Evolutionary conservation across 2,113 vertebrate species (phyloP).

Genomic region (Alces alces): DNA sequence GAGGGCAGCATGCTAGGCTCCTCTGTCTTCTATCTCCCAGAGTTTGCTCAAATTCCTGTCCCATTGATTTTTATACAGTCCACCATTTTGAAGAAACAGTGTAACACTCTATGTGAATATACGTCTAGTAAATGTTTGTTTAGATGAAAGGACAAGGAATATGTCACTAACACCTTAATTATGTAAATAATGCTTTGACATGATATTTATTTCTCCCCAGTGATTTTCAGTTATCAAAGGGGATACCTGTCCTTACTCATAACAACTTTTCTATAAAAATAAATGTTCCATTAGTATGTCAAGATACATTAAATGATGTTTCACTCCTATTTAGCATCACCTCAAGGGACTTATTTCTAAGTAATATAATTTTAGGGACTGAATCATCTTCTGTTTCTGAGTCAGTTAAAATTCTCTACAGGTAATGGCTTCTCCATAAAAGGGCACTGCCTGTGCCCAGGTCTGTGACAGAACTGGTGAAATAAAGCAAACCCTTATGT

Average conservation of each 20-base stretch:
- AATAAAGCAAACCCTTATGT: background rate
- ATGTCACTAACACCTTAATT: background rate
- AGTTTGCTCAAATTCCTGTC: background rate
- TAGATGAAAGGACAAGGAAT: background rate
- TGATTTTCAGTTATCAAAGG: background rate
- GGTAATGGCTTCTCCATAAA: background rate
- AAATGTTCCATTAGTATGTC: background rate
- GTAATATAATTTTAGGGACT: background rate
- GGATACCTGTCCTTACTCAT: background rate
- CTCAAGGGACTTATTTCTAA: background rate
- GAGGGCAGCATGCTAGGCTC: background rate
- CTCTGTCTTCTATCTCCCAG: background rate
- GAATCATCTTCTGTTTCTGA: background rate
- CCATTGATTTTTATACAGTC: background rate
- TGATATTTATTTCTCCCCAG: background rate
- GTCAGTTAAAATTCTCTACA: background rate
- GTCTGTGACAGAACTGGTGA: background rate
- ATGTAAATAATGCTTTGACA: background rate
- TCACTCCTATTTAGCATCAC: background rate
- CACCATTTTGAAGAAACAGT: background rate
- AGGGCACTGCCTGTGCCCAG: background rate
- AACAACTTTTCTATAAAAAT: background rate
- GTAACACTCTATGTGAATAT: background rate
- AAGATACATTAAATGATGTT: background rate
- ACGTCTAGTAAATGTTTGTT: background rate